Evolutionary conservation across 2,888 invertebrate species (phyloP).

Genomic region (Ormyrus rosae): DNA sequence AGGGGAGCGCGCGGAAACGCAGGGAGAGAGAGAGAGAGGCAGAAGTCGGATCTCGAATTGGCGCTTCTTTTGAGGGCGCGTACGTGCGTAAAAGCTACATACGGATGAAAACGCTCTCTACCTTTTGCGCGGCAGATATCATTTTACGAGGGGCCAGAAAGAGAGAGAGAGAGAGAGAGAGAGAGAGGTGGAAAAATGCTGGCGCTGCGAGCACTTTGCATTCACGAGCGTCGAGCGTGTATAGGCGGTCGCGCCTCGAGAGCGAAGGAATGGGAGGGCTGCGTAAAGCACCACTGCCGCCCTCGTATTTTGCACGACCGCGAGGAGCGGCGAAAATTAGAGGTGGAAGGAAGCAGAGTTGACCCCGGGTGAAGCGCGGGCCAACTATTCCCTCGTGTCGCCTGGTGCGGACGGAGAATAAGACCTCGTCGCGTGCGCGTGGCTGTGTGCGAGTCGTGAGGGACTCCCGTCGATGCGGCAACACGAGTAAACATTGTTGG

Average conservation of each 20-base stretch:
- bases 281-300: slow-evolving; percentile 18
- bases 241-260: too few species aligned
- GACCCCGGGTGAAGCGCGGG: slow-evolving; percentile 26
- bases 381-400: slow-evolving; percentile 25
- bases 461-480: neutral
- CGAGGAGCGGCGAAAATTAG: slow-evolving; percentile 8
- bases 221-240: too few species aligned
- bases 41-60: slow-evolving; percentile 21
- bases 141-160: slow-evolving; percentile 11
- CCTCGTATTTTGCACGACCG: slow-evolving; percentile 8
- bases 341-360: neutral
- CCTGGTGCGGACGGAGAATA: neutral
- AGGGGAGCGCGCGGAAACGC: neutral
- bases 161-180: neutral
- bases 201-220: too few species aligned
- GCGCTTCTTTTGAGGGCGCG: slow-evolving; percentile 28
- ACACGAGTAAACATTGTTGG: slow-evolving; percentile 34
- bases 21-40: neutral
- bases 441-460: too few species aligned
- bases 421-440: too few species aligned
- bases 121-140: slow-evolving; percentile 1
- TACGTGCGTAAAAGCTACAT: slow-evolving; percentile 36
- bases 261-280: neutral
- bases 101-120: slow-evolving; percentile 21
- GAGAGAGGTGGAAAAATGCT: neutral